Percentiles rank a stretch among this genome's conserved stretches.
Conservation (phyloP, 2,113 vertebrate species). For the Aix galericulata region DNA sequence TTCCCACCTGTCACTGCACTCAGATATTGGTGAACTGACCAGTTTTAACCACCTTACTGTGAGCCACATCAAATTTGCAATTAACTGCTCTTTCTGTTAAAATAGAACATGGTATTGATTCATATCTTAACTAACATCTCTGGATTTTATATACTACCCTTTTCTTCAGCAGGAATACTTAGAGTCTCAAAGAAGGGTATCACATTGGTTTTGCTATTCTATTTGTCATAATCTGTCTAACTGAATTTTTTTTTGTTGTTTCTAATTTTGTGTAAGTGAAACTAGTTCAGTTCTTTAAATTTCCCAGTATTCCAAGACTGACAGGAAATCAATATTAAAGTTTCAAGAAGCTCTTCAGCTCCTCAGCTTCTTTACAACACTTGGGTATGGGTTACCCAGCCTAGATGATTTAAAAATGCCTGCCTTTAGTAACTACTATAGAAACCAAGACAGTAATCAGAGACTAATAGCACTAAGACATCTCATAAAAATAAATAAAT, state of each 20-base stretch:
- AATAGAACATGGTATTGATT: background rate
- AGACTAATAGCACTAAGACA: background rate
- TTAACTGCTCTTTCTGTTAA: background rate
- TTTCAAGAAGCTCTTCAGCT: background rate
- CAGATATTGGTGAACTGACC: background rate
- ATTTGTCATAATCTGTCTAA: background rate
- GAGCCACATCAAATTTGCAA: background rate
- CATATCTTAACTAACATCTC: background rate
- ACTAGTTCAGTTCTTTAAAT: background rate
- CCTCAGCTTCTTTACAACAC: background rate
- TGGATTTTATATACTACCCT: background rate
- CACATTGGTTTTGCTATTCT: background rate
- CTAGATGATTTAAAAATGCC: background rate
- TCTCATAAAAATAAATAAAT: background rate
- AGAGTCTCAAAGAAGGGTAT: background rate
- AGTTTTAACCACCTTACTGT: background rate
- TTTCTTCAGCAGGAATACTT: background rate
- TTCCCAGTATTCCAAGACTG: background rate
- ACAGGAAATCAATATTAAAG: background rate
- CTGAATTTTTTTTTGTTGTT: background rate
- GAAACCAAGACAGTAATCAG: background rate
- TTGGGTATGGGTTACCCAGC: background rate
- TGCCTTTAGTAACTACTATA: background rate
- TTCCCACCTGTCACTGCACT: background rate
- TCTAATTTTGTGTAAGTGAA: background rate